These are phyloP conservation scores for Idaea dimidiata DNA, from an alignment of 2,888 invertebrate genomes.

Conservation along the genomic window DNA sequence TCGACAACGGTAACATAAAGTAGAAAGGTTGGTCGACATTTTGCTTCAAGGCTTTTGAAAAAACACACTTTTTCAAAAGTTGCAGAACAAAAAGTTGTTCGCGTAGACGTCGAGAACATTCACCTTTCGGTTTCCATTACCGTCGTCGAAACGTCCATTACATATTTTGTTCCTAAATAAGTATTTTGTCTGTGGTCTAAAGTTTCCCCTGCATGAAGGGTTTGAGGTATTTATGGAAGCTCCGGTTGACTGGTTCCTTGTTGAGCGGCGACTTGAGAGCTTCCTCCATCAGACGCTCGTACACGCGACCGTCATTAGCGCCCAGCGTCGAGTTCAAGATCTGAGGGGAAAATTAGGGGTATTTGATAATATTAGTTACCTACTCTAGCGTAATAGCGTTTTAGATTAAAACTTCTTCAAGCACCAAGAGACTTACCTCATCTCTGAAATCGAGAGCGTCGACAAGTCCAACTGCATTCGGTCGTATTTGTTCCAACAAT, in stretches of 20 bases:
- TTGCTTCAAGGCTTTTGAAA: no score
- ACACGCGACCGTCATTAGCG: constrained; percentile 91
- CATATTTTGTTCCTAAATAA: no score
- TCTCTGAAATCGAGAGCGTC: constrained; percentile 94
- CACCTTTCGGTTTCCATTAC: no score
- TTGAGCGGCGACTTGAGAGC: constrained; percentile 92
- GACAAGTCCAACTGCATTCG: constrained; percentile 93
- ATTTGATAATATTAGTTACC: not conserved
- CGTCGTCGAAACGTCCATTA: no score
- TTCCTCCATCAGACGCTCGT: constrained; percentile 88
- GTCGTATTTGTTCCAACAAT: constrained; percentile 86
- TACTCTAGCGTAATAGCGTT: no score
- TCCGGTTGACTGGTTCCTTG: constrained; percentile 87
- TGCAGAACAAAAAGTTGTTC: no score
- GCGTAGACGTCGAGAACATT: no score
- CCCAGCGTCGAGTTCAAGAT: constrained; percentile 87
- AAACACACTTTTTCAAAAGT: no score
- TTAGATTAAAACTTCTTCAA: no score
- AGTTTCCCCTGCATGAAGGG: constrained; percentile 89
- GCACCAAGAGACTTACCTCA: constrained; percentile 65
- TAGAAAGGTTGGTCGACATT: no score
- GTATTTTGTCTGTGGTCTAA: constrained; percentile 48
- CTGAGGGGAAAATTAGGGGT: constrained; percentile 34
- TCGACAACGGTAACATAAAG: no score
- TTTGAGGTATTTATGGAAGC: constrained; percentile 87